Evolutionary conservation across 2,797 vertebrate species (phyloP), one percentile per base, ranked within the genome.

Genomic region (Onychomys leucogaster): DNA sequence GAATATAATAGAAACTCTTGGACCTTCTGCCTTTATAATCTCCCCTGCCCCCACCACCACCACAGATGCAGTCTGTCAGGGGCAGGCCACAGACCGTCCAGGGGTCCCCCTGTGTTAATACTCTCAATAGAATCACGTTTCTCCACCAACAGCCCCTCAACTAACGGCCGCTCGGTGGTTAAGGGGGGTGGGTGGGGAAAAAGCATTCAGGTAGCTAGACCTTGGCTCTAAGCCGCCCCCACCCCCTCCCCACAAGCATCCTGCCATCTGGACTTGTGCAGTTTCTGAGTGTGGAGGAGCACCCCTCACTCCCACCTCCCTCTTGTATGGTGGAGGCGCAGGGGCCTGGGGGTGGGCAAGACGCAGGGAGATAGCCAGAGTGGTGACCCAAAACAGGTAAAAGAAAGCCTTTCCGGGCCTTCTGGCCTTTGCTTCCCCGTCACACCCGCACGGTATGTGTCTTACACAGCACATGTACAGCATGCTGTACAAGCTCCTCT

Each of bases 21-120:
- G 49, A 52, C 76, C 57, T 89, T 25, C 87, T 82, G 84, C 95
- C 52, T 97, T 63, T 16, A 5, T 29, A 13, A 61, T 43, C 43
- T 59, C 80, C 85, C 75, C 84, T 57, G n/a, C 29, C 75, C 41
- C 86, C 75, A 23, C 77, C 97, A 63, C 69, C 43, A 2, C 46
- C 65, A 77, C 97, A 97, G 97, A 97, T 90, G 89, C 94, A 25
- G 65, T 91, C 97, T 97, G 95, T 94, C 81, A 13, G 96, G 84
- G 89, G 46, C 83, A 95, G 89, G 93, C 95, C 96, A 93, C 97
- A 98, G 95, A 96, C 61, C 78, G 94, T 89, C 95, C 92, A 87
- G 94, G 92, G 95, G 96, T 95, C 96, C 97, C 97, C 97, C 96
- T 98, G 97, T 94, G 96, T 96, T 94, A 71, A 87, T 96, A 88